Base-by-base conservation (phyloP, 1,140 invertebrate species). In the Drosophila pseudoananassae region DNA sequence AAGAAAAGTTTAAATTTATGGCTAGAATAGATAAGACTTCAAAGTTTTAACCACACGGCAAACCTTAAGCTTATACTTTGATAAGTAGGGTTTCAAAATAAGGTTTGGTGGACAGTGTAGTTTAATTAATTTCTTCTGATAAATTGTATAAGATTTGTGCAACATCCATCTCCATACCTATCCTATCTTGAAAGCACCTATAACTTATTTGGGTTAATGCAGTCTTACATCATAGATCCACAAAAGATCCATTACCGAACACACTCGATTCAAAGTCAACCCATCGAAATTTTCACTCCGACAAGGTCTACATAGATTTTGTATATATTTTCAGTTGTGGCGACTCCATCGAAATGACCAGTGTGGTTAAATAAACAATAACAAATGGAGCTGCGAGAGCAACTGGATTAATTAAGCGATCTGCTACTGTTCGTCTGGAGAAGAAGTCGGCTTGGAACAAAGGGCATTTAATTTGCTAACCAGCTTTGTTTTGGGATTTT, bases 311-410 rank as follows among this genome's bases (percentile, higher is more conserved):
- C 70, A 36, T 38, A 40, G 23, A 43, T 46, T 46, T 10, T 4
- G 9, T 45, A 56, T 87, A 20, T 85, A 64, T 49, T 90, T 91
- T 66, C 71, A 91, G 85, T 53, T 90, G 74, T 78, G 88, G 63
- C 73, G 84, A 91, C 68, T 79, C 85, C 43, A 75, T 89, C 50
- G 76, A 91, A 72, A 53, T 85, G 38, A 49, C 82, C 58, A 78
- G 72, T 76, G 65, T 63, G 57, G 77, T 88, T 51, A 88, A 82
- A 54, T 70, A 76, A 61, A 76, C 71, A 61, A 68, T 45, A 68
- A 52, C 20, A 61, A 57, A 25, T 49, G 15, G 45, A 43, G 43
- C 55, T 38, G 15, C 58, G 31, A 77, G 52, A 47, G 63, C 63
- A 79, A 75, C 85, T 72, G 58, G 52, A 65, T 78, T 59, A 73